A percentile compares a stretch with the other conserved stretches of the same genome.
Conservation (phyloP, 2,113 vertebrate species). For the Hipposideros armiger region DNA sequence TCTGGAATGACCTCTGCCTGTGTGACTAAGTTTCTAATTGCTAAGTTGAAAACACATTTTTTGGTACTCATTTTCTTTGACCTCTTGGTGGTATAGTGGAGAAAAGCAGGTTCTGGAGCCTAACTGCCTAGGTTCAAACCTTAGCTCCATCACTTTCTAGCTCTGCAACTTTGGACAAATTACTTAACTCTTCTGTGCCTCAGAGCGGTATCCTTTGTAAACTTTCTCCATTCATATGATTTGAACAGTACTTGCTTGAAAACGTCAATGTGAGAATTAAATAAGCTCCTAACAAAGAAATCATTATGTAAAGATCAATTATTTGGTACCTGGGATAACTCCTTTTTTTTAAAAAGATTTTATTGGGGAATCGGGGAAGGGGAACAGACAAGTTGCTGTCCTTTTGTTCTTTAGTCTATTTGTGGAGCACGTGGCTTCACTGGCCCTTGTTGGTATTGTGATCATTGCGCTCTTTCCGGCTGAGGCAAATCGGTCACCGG, state of each 20-base stretch:
- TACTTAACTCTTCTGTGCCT: background rate
- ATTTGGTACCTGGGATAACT: background rate
- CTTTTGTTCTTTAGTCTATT: too few relatives aligned
- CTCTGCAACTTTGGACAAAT: background rate
- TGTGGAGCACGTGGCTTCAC: too few relatives aligned
- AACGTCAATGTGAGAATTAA: background rate
- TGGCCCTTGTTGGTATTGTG: too few relatives aligned
- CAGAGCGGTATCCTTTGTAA: background rate
- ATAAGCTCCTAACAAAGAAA: background rate
- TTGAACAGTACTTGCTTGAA: background rate
- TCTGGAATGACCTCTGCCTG: background rate
- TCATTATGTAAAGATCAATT: background rate
- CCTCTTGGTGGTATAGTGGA: background rate
- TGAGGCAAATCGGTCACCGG: too few relatives aligned
- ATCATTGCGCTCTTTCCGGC: too few relatives aligned
- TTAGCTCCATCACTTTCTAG: background rate
- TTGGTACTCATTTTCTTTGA: constrained; percentile 2
- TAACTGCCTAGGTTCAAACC: background rate
- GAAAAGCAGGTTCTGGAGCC: background rate
- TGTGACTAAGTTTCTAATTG: background rate
- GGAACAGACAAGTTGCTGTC: too few relatives aligned
- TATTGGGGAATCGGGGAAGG: too few relatives aligned
- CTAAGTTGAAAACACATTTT: constrained; percentile 31
- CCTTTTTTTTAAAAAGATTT: background rate
- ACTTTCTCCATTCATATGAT: background rate